Conservation (phyloP, 53 echinoderm and acorn worm species). For the Henricia sp. region DNA sequence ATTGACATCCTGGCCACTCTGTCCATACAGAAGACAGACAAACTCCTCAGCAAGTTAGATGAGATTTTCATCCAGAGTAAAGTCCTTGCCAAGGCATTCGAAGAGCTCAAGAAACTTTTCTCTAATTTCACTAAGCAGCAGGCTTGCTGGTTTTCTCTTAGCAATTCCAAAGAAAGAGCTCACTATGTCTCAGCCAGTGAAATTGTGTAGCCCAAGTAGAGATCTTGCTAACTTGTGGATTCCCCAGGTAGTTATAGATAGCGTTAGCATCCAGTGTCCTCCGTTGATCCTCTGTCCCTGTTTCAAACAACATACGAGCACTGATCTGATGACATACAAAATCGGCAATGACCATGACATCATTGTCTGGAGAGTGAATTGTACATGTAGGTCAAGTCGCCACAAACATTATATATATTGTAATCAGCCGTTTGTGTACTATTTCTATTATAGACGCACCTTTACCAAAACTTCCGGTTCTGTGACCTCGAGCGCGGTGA, state of each 20-base stretch:
- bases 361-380: constrained; percentile 65
- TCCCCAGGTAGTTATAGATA: constrained; percentile 21
- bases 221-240: constrained; percentile 10
- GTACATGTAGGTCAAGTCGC: neutral
- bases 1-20: neutral
- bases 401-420: too few species aligned
- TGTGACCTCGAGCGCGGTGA: too few species aligned
- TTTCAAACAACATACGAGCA: constrained; percentile 40
- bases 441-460: too few species aligned
- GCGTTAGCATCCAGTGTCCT: constrained; percentile 41
- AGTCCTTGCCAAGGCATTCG: too few species aligned
- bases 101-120: neutral
- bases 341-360: constrained; percentile 60
- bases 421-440: too few species aligned
- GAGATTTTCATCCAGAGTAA: too few species aligned
- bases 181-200: constrained; percentile 66
- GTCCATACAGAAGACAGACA: too few species aligned
- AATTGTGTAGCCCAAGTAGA: constrained; percentile 55
- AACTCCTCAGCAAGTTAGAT: neutral
- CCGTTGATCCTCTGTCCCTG: constrained; percentile 31
- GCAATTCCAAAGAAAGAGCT: constrained; percentile 63
- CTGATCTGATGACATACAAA: constrained; percentile 7
- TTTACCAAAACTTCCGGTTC: too few species aligned
- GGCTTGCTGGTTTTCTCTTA: too few species aligned
- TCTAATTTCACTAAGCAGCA: constrained; percentile 55